Evolutionary conservation across 2,113 vertebrate genomes (phyloP).

Genomic region (Actenoides hombroni): DNA sequence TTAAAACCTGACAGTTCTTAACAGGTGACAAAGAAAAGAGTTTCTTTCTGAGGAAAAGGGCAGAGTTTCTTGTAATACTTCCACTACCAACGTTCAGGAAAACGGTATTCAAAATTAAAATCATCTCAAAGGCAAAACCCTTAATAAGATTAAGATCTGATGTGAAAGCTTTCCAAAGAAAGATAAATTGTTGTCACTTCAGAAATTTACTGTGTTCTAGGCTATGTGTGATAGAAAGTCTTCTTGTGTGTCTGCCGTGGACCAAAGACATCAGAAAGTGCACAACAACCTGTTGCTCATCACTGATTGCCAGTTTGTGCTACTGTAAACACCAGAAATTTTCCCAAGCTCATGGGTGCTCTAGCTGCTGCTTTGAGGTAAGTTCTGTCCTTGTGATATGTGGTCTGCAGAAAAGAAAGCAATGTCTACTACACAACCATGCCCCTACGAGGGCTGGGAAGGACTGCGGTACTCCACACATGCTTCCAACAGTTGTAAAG

Average conservation of each 20-base stretch:
- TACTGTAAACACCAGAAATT: background rate
- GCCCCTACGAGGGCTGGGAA: background rate
- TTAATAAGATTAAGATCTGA: background rate
- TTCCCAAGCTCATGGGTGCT: background rate
- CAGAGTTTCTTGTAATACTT: background rate
- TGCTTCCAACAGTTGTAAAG: background rate
- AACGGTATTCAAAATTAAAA: background rate
- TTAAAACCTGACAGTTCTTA: background rate
- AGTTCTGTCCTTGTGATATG: background rate
- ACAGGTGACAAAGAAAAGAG: background rate
- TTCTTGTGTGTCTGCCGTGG: background rate
- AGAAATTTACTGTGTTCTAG: background rate
- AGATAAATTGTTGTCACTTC: background rate
- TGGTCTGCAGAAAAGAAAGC: background rate
- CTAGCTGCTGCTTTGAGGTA: background rate
- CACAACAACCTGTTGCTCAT: background rate
- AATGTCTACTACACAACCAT: background rate
- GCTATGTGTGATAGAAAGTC: background rate
- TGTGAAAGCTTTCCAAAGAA: background rate
- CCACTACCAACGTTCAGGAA: background rate
- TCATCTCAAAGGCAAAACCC: background rate
- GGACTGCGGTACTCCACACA: background rate
- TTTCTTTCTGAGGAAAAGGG: background rate
- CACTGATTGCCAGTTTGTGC: background rate
- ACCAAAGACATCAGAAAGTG: background rate